phyloP scores from a whole-genome alignment of 2,113 vertebrate species.

The Todiramphus chloris region DNA sequence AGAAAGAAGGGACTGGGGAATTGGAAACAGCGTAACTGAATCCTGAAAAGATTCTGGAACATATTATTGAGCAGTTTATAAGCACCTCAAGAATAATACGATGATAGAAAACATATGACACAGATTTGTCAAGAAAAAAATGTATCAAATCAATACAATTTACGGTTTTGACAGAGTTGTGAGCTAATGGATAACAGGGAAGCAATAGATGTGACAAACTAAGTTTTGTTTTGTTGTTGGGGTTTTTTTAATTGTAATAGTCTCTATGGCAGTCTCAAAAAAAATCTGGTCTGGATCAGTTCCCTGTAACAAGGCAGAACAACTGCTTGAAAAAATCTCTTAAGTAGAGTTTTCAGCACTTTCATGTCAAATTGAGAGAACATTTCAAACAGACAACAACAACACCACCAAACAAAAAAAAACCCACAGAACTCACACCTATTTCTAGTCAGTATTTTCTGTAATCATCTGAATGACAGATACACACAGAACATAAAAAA shows the following conservation, averaged over 20 bases:
- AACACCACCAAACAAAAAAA: background rate
- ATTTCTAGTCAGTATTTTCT: background rate
- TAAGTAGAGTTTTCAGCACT: background rate
- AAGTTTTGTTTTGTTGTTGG: background rate
- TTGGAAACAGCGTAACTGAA: conserved; percentile 3
- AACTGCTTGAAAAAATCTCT: background rate
- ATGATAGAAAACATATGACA: conserved; percentile 58
- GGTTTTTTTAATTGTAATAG: background rate
- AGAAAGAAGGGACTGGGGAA: conserved; percentile 25
- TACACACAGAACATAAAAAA: background rate
- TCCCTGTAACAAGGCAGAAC: background rate
- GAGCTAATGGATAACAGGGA: conserved; percentile 54
- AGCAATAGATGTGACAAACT: conserved; percentile 23
- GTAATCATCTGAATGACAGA: background rate
- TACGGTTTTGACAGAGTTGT: conserved; percentile 47
- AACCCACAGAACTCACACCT: background rate
- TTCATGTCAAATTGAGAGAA: background rate
- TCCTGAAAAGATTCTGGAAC: conserved; percentile 58
- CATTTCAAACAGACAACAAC: background rate
- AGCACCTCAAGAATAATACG: conserved; percentile 44
- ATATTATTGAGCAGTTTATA: conserved; percentile 49
- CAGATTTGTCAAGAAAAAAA: conserved; percentile 31
- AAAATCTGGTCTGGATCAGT: conserved; percentile 46
- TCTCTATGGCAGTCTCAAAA: background rate
- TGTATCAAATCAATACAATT: conserved; percentile 10